Evolutionary conservation across 2,113 vertebrate genomes (phyloP), one percentile per base, ranked within the genome.

Genomic region (Vulpes lagopus): DNA sequence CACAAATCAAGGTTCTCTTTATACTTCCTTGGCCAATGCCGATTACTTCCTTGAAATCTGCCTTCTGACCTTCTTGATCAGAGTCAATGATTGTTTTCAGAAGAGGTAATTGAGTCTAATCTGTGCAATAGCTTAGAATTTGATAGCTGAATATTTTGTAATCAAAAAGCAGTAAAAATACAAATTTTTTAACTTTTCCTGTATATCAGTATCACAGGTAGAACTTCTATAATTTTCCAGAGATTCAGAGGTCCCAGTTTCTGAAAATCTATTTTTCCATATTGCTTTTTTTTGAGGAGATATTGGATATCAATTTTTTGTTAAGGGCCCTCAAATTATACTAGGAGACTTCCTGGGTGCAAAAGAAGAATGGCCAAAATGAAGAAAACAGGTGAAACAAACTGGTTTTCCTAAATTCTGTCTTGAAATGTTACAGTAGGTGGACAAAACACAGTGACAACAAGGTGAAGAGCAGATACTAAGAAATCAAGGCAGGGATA

Each of bases 11-110:
- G 15, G 57, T 90, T 94, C 22, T 88, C 22, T 87, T 73, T 92
- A 20, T 74, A 80, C 5, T 80, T 74, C 51, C 94, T 89, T 89
- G 73, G 32, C 23, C 20, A 4, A 32, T 15, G 57, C 74, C 59
- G 64, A 95, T 81, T 76, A 59, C 23, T 89, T 85, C 1, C 23
- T 64, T 92, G 27, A 93, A 96, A 93, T 73, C 78, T 78, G 53
- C n/a, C 87, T 94, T 94, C 35, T 90, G 94, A 89, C 49, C 79
- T 82, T 86, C 65, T 82, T 74, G 53, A 93, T 97, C 86, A 65
- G 38, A 95, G 64, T 89, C 79, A 74, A 96, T 60, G 27, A 96
- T 76, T 96, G 43, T 96, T 96, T 94, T 92, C 53, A 64, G 30
- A 79, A 30, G 30, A 78, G 7, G 60, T 71, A 94, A 92, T 49